A percentile compares a stretch with the other conserved stretches of the same genome.
Evolutionary conservation across 2,113 vertebrate genomes (phyloP).

Genomic region (Ibidorhyncha struthersii): DNA sequence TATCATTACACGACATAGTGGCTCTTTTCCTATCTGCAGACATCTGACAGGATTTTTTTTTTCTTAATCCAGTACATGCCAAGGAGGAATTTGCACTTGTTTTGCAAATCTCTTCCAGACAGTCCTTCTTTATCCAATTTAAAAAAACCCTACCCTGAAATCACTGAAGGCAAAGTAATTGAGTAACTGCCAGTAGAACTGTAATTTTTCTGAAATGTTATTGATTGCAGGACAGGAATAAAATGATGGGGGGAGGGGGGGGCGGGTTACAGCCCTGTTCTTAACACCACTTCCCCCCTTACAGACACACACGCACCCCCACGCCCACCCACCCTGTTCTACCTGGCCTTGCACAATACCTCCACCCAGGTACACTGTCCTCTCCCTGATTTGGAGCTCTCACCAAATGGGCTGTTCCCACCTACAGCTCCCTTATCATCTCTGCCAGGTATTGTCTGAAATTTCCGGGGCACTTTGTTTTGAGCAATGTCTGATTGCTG

Average conservation of each 20-base stretch:
- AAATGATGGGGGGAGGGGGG: not conserved
- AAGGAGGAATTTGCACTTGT: constrained; percentile 3
- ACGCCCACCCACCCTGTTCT: fast-evolving
- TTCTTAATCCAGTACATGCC: not conserved
- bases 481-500: not conserved
- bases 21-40: constrained; percentile 1
- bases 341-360: not conserved
- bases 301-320: fast-evolving
- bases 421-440: not conserved
- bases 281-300: not conserved
- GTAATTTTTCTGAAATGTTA: not conserved
- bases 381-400: not conserved
- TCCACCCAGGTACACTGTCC: not conserved
- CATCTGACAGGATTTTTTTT: not conserved
- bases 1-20: not conserved
- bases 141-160: not conserved
- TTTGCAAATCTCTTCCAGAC: constrained; percentile 19
- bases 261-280: not conserved
- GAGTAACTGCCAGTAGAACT: not conserved
- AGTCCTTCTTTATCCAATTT: constrained; percentile 44
- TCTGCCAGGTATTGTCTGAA: not conserved
- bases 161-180: constrained; percentile 14
- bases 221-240: not conserved
- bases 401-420: not conserved
- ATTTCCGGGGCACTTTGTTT: not conserved